Evolutionary conservation across 2,888 invertebrate genomes (phyloP).

Genomic region (Ferrisia virgata): DNA sequence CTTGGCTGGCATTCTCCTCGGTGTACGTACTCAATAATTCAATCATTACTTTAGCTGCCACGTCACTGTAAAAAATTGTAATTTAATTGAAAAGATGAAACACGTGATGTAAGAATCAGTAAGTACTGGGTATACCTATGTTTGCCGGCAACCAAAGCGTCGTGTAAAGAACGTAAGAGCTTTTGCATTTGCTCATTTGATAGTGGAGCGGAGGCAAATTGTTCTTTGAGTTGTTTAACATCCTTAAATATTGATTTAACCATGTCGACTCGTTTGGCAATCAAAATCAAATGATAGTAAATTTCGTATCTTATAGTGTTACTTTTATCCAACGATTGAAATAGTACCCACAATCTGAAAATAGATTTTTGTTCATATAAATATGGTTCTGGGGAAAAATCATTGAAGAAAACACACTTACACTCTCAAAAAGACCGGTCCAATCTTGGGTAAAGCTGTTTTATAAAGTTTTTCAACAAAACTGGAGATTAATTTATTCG

Average conservation of each 20-base stretch:
- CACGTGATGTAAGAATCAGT: not conserved
- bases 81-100: not conserved
- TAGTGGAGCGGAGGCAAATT: slow-evolving; percentile 75
- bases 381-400: not conserved
- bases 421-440: slow-evolving; percentile 79
- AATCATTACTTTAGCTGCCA: slow-evolving; percentile 94
- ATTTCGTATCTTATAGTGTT: slow-evolving; percentile 86
- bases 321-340: slow-evolving; percentile 82
- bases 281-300: slow-evolving; percentile 84
- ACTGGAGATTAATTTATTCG: slow-evolving; percentile 81
- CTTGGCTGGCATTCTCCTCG: slow-evolving; percentile 93
- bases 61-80: slow-evolving; percentile 64
- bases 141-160: slow-evolving; percentile 80
- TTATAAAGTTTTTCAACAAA: slow-evolving; percentile 91
- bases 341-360: slow-evolving; percentile 80
- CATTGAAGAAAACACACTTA: slow-evolving; percentile 57
- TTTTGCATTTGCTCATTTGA: slow-evolving; percentile 89
- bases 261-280: slow-evolving; percentile 83
- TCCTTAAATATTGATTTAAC: slow-evolving; percentile 80
- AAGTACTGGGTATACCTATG: slow-evolving; percentile 63
- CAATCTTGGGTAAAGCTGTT: slow-evolving; percentile 76
- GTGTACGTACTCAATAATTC: slow-evolving; percentile 94
- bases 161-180: slow-evolving; percentile 80
- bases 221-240: slow-evolving; percentile 76
- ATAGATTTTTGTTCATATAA: slow-evolving; percentile 1